Conservation (phyloP, 1,140 invertebrate genomes). For the Ceratina calcarata region DNA sequence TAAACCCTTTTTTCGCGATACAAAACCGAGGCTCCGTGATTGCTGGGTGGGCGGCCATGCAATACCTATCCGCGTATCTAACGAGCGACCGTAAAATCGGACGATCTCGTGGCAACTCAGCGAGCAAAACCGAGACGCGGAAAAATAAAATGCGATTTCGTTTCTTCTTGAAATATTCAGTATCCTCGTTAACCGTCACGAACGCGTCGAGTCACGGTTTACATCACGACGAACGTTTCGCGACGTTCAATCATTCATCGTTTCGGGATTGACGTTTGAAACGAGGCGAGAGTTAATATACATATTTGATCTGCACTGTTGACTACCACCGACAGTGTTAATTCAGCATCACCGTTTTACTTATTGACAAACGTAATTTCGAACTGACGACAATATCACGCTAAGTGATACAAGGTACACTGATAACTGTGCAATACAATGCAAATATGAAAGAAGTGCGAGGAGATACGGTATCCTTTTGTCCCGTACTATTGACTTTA, state of each 20-base stretch:
- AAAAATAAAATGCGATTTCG: not conserved
- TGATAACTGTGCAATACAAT: too few relatives aligned
- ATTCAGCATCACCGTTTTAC: too few relatives aligned
- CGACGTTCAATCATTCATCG: not conserved
- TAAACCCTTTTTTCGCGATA: not conserved
- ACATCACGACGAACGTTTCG: not conserved
- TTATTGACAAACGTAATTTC: too few relatives aligned
- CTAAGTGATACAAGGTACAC: too few relatives aligned
- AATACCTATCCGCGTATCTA: not conserved
- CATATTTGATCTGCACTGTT: too few relatives aligned
- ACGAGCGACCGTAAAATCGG: conserved; percentile 25
- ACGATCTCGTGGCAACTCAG: not conserved
- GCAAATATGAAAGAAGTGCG: too few relatives aligned
- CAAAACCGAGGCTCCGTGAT: conserved; percentile 4
- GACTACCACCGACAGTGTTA: too few relatives aligned
- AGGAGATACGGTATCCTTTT: too few relatives aligned
- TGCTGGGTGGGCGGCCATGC: not conserved
- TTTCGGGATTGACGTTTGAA: too few relatives aligned
- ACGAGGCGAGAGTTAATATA: too few relatives aligned
- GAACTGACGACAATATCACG: too few relatives aligned
- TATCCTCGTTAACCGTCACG: not conserved
- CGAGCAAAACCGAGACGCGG: not conserved
- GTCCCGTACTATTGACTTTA: too few relatives aligned
- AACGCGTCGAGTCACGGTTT: not conserved
- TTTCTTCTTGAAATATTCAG: not conserved